These are phyloP conservation scores for Dendroctonus ponderosae DNA, from an alignment of 1,140 invertebrate species.

Conservation along the genomic window DNA sequence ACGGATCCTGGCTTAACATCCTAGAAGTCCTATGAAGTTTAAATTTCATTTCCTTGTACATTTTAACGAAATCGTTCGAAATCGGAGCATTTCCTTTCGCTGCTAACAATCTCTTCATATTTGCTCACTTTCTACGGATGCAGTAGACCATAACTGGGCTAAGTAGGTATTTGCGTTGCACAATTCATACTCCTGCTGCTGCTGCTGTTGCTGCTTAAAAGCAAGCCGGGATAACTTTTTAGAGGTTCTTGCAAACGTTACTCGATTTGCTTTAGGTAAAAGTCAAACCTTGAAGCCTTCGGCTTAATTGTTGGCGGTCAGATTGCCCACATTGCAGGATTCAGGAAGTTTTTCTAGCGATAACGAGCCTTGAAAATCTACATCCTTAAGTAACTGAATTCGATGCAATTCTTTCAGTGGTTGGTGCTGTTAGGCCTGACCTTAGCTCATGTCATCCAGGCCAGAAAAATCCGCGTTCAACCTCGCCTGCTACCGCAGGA, in stretches of 20 bases:
- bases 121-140: too few species aligned
- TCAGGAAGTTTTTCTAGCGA: too few species aligned
- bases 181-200: constrained; percentile 10
- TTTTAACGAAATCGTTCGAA: background rate
- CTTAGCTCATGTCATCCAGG: constrained; percentile 36
- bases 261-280: background rate
- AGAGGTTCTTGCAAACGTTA: background rate
- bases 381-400: background rate
- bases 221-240: background rate
- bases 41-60: background rate
- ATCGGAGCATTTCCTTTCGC: background rate
- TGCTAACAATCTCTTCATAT: too few species aligned
- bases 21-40: background rate
- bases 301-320: too few species aligned
- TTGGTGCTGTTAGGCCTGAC: constrained; percentile 38
- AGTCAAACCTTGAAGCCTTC: too few species aligned
- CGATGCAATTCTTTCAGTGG: constrained; percentile 40
- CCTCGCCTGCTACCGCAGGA: constrained; percentile 42
- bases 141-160: too few species aligned
- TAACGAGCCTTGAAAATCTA: background rate
- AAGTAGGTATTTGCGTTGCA: background rate
- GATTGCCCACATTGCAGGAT: too few species aligned
- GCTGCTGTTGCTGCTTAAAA: background rate
- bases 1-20: background rate
- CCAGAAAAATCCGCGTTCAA: constrained; percentile 45